Conservation (phyloP, 2,113 vertebrate species). For the Tor tambroides region DNA sequence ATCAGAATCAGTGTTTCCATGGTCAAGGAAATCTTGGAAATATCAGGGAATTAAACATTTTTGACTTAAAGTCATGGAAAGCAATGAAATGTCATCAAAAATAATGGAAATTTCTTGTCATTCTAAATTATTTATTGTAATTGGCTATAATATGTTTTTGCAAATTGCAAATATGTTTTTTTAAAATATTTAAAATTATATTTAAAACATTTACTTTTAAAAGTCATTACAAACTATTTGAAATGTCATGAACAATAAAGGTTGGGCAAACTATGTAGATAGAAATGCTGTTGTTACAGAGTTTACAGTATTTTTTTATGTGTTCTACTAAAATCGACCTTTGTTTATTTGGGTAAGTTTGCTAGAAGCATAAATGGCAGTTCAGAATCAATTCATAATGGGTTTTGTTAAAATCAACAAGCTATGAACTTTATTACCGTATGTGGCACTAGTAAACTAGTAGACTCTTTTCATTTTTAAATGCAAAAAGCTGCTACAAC, state of each 20-base stretch:
- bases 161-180: no score
- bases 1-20: neutral
- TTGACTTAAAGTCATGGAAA: neutral
- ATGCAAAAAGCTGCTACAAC: no score
- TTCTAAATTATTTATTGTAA: no score
- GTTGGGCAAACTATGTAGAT: no score
- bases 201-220: no score
- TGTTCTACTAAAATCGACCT: neutral
- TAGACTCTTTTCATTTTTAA: no score
- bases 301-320: neutral
- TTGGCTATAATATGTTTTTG: no score
- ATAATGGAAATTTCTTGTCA: no score
- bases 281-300: neutral
- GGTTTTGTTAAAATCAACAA: neutral
- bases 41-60: neutral
- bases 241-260: no score
- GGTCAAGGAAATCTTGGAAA: neutral
- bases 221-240: no score
- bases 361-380: neutral
- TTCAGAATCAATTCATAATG: neutral
- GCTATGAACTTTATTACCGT: neutral
- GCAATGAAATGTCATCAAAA: neutral
- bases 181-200: no score
- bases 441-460: no score
- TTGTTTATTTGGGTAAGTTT: neutral